These are phyloP conservation scores for Caenorhabditis sp. DNA, from an alignment of 2,888 invertebrate species.

Conservation along the genomic window DNA sequence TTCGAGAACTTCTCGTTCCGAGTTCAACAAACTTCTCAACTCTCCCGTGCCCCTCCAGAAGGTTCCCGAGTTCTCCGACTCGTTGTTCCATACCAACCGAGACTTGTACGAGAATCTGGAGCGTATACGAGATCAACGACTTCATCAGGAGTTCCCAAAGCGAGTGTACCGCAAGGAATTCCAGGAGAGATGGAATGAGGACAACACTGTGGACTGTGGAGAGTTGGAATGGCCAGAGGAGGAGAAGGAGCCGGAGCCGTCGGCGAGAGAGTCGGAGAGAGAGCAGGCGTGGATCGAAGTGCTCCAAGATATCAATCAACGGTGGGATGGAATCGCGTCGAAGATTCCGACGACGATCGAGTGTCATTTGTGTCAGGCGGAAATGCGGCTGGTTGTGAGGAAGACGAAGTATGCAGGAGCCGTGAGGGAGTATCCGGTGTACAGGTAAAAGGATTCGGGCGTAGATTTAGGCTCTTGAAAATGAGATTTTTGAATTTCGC, in stretches of 20 bases:
- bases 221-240: background rate
- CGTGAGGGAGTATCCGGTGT: conserved; percentile 48
- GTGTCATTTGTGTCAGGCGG: conserved; percentile 33
- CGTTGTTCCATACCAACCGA: background rate
- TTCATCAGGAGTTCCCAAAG: background rate
- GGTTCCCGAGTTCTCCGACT: conserved; percentile 6
- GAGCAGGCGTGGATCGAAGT: background rate
- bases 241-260: background rate
- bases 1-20: no score
- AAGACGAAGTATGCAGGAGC: conserved; percentile 30
- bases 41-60: background rate
- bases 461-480: no score
- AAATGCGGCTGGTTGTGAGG: conserved; percentile 35
- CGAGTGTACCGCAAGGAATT: background rate
- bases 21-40: background rate
- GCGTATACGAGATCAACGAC: background rate
- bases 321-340: background rate
- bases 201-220: background rate
- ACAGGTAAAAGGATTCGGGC: conserved; percentile 13
- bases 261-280: background rate
- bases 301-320: background rate
- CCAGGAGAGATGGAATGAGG: background rate
- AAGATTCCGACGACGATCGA: conserved; percentile 22
- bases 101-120: background rate
- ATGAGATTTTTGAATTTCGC: no score